Percentiles rank a stretch among this genome's conserved stretches.
phyloP scores from a whole-genome alignment of 2,797 vertebrate species.

The Cryptoprocta ferox region DNA sequence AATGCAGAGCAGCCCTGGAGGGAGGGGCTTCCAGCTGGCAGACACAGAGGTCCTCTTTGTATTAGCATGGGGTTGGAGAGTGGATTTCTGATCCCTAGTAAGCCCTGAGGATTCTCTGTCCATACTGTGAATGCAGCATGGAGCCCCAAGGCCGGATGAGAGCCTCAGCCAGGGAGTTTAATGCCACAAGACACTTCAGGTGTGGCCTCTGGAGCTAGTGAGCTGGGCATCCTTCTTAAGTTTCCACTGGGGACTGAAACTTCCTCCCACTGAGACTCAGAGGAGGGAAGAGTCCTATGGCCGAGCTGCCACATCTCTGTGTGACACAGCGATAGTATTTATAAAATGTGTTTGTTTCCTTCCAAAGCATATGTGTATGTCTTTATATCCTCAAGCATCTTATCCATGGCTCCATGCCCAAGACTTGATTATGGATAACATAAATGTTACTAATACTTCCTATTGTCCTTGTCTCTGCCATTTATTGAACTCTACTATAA shows the following conservation, averaged over 20 bases:
- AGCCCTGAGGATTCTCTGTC: background rate
- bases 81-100: background rate
- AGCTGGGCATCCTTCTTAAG: constrained; percentile 4
- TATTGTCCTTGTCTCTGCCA: background rate
- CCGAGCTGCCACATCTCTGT: background rate
- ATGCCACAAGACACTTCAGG: background rate
- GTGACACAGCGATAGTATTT: background rate
- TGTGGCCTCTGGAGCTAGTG: background rate
- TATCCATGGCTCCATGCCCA: background rate
- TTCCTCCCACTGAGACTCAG: background rate
- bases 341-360: background rate
- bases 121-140: background rate
- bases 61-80: background rate
- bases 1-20: background rate
- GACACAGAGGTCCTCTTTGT: background rate
- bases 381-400: background rate
- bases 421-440: background rate
- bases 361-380: background rate
- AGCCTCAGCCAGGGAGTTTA: background rate
- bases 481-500: background rate
- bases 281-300: background rate
- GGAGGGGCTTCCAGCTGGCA: background rate
- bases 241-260: background rate
- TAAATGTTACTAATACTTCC: background rate
- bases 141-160: background rate